Percentiles rank a stretch among this genome's conserved stretches.
These are phyloP conservation scores for Atherinosoma microstoma DNA, from an alignment of 2,797 vertebrate species.

Conservation along the genomic window DNA sequence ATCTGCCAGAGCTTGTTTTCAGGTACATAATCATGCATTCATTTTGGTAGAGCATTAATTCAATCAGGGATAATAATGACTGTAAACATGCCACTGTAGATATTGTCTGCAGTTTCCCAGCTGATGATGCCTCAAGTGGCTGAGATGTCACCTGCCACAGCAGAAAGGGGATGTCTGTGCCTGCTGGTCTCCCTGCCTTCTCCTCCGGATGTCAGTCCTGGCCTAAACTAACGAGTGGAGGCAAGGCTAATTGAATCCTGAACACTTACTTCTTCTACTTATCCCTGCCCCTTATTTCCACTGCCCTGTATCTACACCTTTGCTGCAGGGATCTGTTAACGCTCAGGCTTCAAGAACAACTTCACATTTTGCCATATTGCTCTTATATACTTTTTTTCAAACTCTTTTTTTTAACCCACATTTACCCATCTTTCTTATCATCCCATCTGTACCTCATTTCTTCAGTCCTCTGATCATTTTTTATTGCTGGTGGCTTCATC, in stretches of 20 bases:
- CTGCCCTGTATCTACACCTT: constrained; percentile 19
- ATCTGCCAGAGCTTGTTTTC: constrained; percentile 42
- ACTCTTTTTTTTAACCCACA: constrained; percentile 8
- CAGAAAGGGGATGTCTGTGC: constrained; percentile 43
- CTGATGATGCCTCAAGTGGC: constrained; percentile 34
- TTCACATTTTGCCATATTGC: neutral
- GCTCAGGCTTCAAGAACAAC: constrained; percentile 18
- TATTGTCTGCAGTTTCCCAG: constrained; percentile 31
- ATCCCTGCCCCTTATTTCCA: constrained; percentile 48
- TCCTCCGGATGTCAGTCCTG: constrained; percentile 56
- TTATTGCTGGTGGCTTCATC: constrained; percentile 46
- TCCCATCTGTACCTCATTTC: constrained; percentile 18
- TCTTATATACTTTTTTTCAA: neutral
- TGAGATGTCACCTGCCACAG: constrained; percentile 51
- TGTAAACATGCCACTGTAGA: constrained; percentile 54
- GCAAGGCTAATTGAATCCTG: constrained; percentile 75
- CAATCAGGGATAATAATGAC: constrained; percentile 38
- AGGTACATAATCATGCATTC: constrained; percentile 19
- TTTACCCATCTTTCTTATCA: constrained; percentile 14
- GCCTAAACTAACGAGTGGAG: constrained; percentile 59
- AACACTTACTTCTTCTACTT: constrained; percentile 62
- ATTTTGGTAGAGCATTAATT: constrained; percentile 40
- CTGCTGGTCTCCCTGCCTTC: constrained; percentile 30
- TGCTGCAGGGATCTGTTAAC: constrained; percentile 28
- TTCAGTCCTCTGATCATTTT: constrained; percentile 41